Evolutionary conservation across 2,113 vertebrate genomes (phyloP).

Genomic region (Ascaphus truei): DNA sequence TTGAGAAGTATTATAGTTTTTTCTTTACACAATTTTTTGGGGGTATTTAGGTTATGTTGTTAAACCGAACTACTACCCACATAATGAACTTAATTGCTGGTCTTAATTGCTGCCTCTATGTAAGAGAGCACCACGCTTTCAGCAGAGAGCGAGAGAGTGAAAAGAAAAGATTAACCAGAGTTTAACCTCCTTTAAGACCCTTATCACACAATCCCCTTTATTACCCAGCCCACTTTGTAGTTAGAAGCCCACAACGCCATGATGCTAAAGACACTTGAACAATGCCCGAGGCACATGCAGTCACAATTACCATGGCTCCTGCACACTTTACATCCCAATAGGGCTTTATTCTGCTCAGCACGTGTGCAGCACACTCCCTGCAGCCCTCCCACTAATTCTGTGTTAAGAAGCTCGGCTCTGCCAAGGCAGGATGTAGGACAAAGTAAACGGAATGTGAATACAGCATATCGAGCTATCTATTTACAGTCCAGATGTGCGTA

Average conservation of each 20-base stretch:
- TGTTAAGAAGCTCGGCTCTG: not conserved
- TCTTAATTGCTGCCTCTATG: conserved; percentile 22
- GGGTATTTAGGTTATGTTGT: not conserved
- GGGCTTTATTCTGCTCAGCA: conserved; percentile 24
- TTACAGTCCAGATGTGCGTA: conserved; percentile 28
- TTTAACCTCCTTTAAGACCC: conserved; percentile 9
- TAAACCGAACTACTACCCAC: not conserved
- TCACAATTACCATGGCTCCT: conserved; percentile 23
- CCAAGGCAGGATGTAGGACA: conserved; percentile 18
- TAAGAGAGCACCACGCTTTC: not conserved
- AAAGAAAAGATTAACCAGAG: conserved; percentile 15
- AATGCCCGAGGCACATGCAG: conserved; percentile 26
- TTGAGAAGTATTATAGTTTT: too few species aligned
- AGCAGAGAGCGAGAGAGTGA: not conserved
- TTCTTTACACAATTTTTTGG: too few species aligned
- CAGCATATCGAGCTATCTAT: conserved; percentile 6
- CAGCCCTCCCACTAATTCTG: conserved; percentile 6
- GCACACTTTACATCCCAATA: conserved; percentile 32
- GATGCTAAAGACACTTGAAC: not conserved
- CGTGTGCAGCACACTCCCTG: conserved; percentile 27
- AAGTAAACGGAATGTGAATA: conserved; percentile 14
- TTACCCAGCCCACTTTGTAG: not conserved
- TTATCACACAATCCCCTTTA: conserved; percentile 11
- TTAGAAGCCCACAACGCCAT: conserved; percentile 29
- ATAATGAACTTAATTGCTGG: conserved; percentile 7